Base-by-base conservation (phyloP, 1,140 invertebrate species). In the Diorhabda sublineata region DNA sequence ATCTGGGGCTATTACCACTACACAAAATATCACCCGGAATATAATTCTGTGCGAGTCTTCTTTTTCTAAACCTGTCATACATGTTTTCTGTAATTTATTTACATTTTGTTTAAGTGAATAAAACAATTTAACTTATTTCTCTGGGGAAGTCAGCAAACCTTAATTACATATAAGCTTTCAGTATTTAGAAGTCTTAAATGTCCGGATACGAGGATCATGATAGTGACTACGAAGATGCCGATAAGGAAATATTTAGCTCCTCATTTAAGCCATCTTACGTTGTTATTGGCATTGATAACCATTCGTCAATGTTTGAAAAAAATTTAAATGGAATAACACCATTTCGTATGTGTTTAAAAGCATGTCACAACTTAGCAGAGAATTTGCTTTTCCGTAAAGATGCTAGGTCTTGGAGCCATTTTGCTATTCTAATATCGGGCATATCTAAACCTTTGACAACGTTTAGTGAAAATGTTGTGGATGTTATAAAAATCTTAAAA, bases 391-490 rank as follows among this genome's bases (percentile, higher is more conserved):
- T 70, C 3, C 61, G 57, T 44, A 52, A 56, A 7, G 60, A 58
- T 62, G 66, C 44, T 6, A 47, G 72, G 5, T 58, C 43, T 56
- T 71, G 72, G 69, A 69, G 69, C 42, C 71, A 69, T 3, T 71
- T 74, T 73, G 66, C 62, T 45, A 45, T 74, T 7, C 9, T 71
- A 6, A 47, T 74, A 42, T 66, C 71, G 6, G 64, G 63, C 42
- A 66, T 66, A 26, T 64, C 43, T 47, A 61, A 47, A 52, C 59
- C 71, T 26, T 61, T 75, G 9, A 63, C 71, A 9, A 62, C 68
- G 60, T 73, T 76, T 57, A 58, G 72, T 47, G 52, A 71, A 64
- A 73, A 74, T n/a, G 47, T 77, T 9, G 47, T 75, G n/a, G 67
- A 75, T 59, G 65, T 69, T 9, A 68, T 73, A 41, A 75, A 75